Conservation (phyloP, 1,140 invertebrate genomes). For the Ganaspis sp. region DNA sequence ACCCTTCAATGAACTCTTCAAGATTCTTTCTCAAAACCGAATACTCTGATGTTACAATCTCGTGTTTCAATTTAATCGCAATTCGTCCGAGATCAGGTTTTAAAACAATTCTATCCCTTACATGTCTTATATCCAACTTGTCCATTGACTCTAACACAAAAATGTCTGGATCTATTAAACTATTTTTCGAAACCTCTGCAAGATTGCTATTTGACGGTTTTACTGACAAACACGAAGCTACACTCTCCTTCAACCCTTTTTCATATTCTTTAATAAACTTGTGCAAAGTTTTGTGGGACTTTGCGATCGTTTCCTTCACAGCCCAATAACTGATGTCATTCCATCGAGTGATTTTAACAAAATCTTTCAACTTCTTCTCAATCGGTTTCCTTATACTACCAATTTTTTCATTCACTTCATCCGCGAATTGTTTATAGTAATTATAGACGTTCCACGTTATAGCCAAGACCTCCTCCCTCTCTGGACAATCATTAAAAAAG, state of each 20-base stretch:
- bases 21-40: conserved; percentile 78
- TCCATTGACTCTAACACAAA: conserved; percentile 47
- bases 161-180: conserved; percentile 49
- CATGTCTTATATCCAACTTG: neutral
- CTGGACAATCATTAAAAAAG: conserved; percentile 72
- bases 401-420: conserved; percentile 81
- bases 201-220: conserved; percentile 51
- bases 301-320: conserved; percentile 91
- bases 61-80: conserved; percentile 79
- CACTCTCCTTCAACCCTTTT: conserved; percentile 71
- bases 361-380: conserved; percentile 94
- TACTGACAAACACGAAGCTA: conserved; percentile 60
- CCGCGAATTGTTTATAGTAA: conserved; percentile 89
- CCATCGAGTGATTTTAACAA: conserved; percentile 97
- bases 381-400: conserved; percentile 84
- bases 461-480: conserved; percentile 79
- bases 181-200: neutral
- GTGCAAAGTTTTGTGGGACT: conserved; percentile 90
- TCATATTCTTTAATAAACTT: conserved; percentile 91
- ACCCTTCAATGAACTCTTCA: conserved; percentile 80
- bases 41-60: conserved; percentile 78
- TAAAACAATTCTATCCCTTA: neutral
- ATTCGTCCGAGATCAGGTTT: conserved; percentile 66
- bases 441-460: conserved; percentile 91
- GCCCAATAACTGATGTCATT: conserved; percentile 96